These are phyloP conservation scores for Pollenia labialis DNA, from an alignment of 2,888 invertebrate genomes.

Conservation along the genomic window DNA sequence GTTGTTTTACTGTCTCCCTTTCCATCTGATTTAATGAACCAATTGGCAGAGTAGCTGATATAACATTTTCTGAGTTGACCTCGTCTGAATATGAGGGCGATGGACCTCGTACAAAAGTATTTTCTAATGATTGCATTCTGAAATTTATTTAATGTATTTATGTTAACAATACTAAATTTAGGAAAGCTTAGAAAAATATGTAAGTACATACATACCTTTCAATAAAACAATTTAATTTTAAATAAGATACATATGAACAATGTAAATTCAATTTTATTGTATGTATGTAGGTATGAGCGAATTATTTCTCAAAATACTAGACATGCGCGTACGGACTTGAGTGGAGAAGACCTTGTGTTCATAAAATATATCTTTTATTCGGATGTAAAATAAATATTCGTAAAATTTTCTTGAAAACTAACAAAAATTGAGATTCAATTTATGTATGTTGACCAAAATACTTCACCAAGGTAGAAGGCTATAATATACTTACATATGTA, in stretches of 20 bases:
- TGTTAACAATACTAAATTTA: slow-evolving; percentile 4
- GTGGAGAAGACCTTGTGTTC: neutral
- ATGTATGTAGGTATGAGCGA: neutral
- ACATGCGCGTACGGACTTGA: slow-evolving; percentile 28
- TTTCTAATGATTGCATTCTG: slow-evolving; percentile 81
- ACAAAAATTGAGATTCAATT: too few species aligned
- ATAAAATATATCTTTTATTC: neutral
- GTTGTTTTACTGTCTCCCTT: slow-evolving; percentile 75
- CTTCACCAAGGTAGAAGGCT: too few species aligned
- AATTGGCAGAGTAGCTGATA: slow-evolving; percentile 80
- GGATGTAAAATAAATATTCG: neutral
- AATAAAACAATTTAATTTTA: neutral
- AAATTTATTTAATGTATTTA: neutral
- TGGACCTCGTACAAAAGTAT: slow-evolving; percentile 82
- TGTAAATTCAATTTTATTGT: neutral
- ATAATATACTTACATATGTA: too few species aligned
- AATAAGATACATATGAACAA: neutral
- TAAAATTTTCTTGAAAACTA: too few species aligned
- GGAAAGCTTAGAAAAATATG: neutral
- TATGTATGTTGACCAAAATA: too few species aligned
- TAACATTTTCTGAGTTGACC: slow-evolving; percentile 80
- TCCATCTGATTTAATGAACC: slow-evolving; percentile 72
- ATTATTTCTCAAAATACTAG: neutral
- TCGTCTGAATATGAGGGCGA: slow-evolving; percentile 83
- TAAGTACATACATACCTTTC: neutral